Percentiles rank a stretch among this genome's conserved stretches.
These are phyloP conservation scores for Empis stercorea DNA, from an alignment of 2,888 invertebrate species.

Conservation along the genomic window DNA sequence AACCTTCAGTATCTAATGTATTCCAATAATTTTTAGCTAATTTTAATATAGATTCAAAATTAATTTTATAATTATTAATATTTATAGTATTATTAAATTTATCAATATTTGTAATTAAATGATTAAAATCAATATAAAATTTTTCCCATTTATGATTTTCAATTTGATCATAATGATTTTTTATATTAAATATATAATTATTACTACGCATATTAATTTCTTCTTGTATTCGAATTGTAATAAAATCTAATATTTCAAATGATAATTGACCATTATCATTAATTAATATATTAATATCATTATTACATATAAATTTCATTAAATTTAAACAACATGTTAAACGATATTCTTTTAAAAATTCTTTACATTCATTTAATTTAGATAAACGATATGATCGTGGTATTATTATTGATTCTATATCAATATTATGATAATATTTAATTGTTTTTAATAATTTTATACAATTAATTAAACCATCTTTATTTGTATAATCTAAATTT, in stretches of 20 bases:
- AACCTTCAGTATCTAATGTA: slow-evolving; percentile 55
- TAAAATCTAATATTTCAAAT: too few relatives aligned
- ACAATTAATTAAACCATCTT: slow-evolving; percentile 36
- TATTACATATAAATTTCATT: slow-evolving; percentile 25
- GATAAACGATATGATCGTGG: slow-evolving; percentile 47
- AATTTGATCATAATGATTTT: neutral
- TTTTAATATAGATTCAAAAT: neutral
- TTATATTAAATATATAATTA: too few relatives aligned
- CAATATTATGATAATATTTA: slow-evolving; percentile 23
- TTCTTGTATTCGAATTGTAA: slow-evolving; percentile 52
- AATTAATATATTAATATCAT: too few relatives aligned
- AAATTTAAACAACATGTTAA: slow-evolving; percentile 66
- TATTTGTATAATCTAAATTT: slow-evolving; percentile 37
- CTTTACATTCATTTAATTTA: slow-evolving; percentile 19
- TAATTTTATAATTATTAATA: neutral
- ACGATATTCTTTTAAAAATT: slow-evolving; percentile 49
- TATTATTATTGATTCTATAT: slow-evolving; percentile 48
- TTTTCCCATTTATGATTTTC: neutral
- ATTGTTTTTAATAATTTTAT: slow-evolving; percentile 29
- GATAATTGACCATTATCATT: neutral
- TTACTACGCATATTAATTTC: slow-evolving; percentile 43
- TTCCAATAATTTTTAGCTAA: slow-evolving; percentile 43
- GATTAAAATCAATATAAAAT: neutral
- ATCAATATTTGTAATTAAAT: neutral
- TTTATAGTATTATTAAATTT: neutral